Evolutionary conservation across 2,797 vertebrate genomes (phyloP), one percentile per base, ranked within the genome.

Genomic region (Dicrostonyx torquatus): DNA sequence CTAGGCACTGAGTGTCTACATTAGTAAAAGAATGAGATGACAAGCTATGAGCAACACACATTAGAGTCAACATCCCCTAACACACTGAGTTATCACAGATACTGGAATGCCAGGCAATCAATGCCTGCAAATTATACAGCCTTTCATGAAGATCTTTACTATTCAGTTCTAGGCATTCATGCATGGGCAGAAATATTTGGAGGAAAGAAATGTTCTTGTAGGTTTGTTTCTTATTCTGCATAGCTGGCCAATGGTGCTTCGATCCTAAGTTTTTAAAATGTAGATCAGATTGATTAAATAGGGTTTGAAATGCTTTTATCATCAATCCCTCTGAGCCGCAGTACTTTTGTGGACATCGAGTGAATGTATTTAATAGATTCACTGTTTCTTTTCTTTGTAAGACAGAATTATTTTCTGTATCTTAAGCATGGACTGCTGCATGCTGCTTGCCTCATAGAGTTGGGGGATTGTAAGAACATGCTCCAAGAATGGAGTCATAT

Each of bases 371-470:
- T 34, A 58, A 90, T 93, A 70, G 22, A 66, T 72, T 72, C 12
- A 68, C 18, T 89, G 82, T 29, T 87, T 93, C 3, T 84, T 93
- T 91, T 66, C 87, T 93, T 76, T 66, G 22, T 68, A 22, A 3
- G 34, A 76, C 64, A 91, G 70, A 86, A 77, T 79, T 93, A 78
- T 72, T 95, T 80, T 93, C 66, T 94, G 76, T 80, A 78, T 29
- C 22, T 92, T 92, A 75, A 83, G 40, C 17, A 72, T 17, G 5
- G 4, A 75, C 29, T 82, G 2, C 6, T 75, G 22, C 85, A 34
- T 80, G 40, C 11, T 77, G 12, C 24, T 4, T 58, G 90, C 20
- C 34, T 79, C 8, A 5, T 1, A 7, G 18, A 31, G 73, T 22
- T 90, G 48, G 91, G 55, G 91, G 60, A 48, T 5, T 48, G 5